Base-by-base conservation (phyloP, 2,797 vertebrate genomes). In the Danio albolineatus region DNA sequence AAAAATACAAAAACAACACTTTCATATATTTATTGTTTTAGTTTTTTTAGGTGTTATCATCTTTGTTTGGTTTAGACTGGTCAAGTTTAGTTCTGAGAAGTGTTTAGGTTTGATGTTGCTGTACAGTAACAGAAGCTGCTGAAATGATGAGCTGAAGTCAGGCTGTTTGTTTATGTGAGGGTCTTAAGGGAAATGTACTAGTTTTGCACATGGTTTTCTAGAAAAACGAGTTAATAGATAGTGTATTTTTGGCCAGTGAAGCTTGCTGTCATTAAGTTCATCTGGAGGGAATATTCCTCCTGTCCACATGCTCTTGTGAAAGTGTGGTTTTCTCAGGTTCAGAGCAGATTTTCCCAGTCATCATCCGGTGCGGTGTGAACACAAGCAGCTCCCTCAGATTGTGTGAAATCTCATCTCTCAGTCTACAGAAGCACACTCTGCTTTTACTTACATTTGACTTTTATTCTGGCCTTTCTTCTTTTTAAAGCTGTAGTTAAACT, bases 111-210 rank as follows among this genome's bases (percentile, higher is more conserved):
- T 39, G n/a, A 57, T 73, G 2, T 21, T 72, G 62, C 48, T 48
- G 53, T 74, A 71, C 77, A 87, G 69, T 60, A 84, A 80, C 78
- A 36, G 4, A 49, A 87, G 46, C 87, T 84, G 85, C 83, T 83
- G 84, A 82, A 82, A 14, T 28, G 44, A 21, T 69, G 59, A 48
- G 82, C 80, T 61, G 8, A 41, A 10, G 85, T 85, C 85, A 28
- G 28, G 28, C 28, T 1, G 28, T 28, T 28, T 28, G 28, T 84
- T 89, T 84, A 85, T 59, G 79, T 41, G 57, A 71, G 73, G 36
- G 8, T 51, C 59, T 70, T 78, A 59, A 60, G 13, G 48, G 17
- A 46, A 66, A 76, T 28, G 28, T 28, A 28, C 1, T 28, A 28
- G 28, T 28, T 64, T 43, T 19, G 7, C 16, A 21, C 38, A 44